A percentile compares a stretch with the other conserved stretches of the same genome.
Evolutionary conservation across 2,113 vertebrate genomes (phyloP).

Genomic region (Bungarus multicinctus): DNA sequence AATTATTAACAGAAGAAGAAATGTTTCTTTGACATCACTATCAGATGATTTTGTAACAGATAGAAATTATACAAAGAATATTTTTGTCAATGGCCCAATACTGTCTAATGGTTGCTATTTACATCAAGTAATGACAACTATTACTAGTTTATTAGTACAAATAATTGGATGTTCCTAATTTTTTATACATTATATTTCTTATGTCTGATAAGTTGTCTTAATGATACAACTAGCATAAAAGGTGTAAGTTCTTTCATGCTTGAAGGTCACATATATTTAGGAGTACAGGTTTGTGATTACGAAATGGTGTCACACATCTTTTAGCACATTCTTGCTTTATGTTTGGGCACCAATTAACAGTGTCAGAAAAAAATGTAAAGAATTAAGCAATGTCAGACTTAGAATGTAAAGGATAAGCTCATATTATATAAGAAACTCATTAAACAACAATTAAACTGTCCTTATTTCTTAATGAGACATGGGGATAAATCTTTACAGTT

Average conservation of each 20-base stretch:
- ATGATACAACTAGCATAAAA: not conserved
- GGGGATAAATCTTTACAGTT: not conserved
- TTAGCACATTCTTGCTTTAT: not conserved
- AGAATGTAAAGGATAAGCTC: conserved; percentile 7
- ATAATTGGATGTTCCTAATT: not conserved
- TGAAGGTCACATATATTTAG: not conserved
- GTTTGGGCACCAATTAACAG: conserved; percentile 11
- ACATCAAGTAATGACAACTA: not conserved
- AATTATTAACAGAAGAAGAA: not conserved
- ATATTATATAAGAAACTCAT: not conserved
- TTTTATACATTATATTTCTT: not conserved
- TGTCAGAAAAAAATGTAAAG: conserved; percentile 17
- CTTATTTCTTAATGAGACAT: conserved; percentile 6
- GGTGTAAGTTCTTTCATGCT: not conserved
- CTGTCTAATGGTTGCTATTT: not conserved
- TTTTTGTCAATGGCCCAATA: not conserved
- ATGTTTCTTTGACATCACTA: not conserved
- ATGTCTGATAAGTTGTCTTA: not conserved
- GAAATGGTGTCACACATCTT: not conserved
- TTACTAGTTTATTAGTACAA: not conserved
- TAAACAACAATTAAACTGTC: conserved; percentile 4
- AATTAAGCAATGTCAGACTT: conserved; percentile 4
- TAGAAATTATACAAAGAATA: not conserved
- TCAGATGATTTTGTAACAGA: not conserved
- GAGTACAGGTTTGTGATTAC: not conserved